Conservation (phyloP, 2,113 vertebrate species). For the Bujurquina vittata region DNA sequence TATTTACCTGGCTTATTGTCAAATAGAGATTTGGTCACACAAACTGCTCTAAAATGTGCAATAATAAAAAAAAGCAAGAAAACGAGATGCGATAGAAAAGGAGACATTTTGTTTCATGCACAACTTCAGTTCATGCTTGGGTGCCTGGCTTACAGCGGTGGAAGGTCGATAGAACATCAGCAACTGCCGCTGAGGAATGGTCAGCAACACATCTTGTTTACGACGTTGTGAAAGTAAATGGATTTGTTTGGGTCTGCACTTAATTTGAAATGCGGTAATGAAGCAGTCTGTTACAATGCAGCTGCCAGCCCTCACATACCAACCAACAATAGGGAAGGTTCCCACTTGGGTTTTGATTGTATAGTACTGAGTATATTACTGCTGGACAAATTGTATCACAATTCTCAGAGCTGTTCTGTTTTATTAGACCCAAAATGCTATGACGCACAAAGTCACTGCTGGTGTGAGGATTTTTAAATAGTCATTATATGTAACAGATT, state of each 20-base stretch:
- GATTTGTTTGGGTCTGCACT: conserved; percentile 76
- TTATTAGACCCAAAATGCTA: conserved; percentile 46
- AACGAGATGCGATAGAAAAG: conserved; percentile 29
- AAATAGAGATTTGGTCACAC: conserved; percentile 49
- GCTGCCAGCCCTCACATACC: conserved; percentile 49
- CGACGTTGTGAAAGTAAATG: conserved; percentile 72
- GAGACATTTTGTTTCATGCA: conserved; percentile 47
- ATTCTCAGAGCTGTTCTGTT: conserved; percentile 45
- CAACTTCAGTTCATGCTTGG: conserved; percentile 45
- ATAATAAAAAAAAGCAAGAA: neutral
- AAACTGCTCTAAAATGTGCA: conserved; percentile 33
- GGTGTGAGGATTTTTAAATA: conserved; percentile 3
- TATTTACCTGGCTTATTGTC: conserved; percentile 56
- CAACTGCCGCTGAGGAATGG: conserved; percentile 59
- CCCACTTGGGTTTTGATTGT: conserved; percentile 58
- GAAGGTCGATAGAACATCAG: conserved; percentile 70
- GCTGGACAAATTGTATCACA: conserved; percentile 52
- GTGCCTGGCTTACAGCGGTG: conserved; percentile 47
- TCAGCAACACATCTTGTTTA: conserved; percentile 78
- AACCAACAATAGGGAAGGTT: conserved; percentile 41
- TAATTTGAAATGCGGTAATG: conserved; percentile 77
- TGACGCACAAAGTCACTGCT: neutral
- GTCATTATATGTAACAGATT: conserved; percentile 15
- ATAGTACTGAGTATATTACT: conserved; percentile 41
- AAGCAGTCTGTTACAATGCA: conserved; percentile 75